A percentile compares a stretch with the other conserved stretches of the same genome.
Evolutionary conservation across 2,113 vertebrate species (phyloP).

Genomic region (Urocynchramus pylzowi): DNA sequence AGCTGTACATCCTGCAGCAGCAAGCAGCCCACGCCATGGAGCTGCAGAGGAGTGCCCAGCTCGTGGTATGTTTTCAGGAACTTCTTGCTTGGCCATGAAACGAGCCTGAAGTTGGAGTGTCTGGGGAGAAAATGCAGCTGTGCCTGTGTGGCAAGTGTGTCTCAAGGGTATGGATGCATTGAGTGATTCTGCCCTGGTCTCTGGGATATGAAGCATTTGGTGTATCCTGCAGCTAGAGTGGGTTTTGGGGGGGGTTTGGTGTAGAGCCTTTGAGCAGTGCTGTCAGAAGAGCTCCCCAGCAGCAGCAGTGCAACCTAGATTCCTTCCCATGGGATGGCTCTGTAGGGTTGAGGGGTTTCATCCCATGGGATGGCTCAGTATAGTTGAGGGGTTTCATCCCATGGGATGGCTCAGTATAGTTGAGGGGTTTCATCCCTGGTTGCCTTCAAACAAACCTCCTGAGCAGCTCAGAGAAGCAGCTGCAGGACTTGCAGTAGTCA

Average conservation of each 20-base stretch:
- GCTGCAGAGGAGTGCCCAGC: slow-evolving; percentile 88
- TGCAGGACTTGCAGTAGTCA: background rate
- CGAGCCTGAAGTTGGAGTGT: background rate
- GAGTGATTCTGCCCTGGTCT: background rate
- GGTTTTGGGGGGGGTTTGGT: background rate
- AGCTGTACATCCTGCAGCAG: slow-evolving; percentile 95
- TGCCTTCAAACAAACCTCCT: background rate
- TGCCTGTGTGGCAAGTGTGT: background rate
- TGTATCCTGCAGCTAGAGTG: background rate
- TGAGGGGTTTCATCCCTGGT: background rate
- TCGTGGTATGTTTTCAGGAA: slow-evolving; percentile 72
- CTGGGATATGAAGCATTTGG: background rate
- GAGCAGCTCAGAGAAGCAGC: background rate
- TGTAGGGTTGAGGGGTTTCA: background rate
- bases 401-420: background rate
- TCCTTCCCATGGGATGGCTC: background rate
- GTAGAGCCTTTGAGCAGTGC: background rate
- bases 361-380: background rate
- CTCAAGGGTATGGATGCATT: background rate
- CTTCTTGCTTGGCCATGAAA: background rate
- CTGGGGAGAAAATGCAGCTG: background rate
- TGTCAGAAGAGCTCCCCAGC: background rate
- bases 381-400: background rate
- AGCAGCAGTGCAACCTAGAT: background rate
- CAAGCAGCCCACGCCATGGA: slow-evolving; percentile 95